Conservation (phyloP, 2,797 vertebrate species). For the Manis crassicaudata region DNA sequence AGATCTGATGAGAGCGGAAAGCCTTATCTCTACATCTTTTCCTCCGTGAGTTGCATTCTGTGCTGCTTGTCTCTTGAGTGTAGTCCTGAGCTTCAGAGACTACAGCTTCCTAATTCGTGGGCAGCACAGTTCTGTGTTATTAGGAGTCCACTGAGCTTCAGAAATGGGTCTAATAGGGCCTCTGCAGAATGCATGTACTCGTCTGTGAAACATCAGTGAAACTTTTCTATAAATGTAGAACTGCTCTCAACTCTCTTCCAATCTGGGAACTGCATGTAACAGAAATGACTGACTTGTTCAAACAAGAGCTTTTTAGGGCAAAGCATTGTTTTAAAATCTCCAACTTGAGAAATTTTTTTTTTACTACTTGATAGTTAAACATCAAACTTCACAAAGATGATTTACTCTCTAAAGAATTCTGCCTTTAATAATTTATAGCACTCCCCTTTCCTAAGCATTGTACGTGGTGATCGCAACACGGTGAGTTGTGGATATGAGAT, state of each 20-base stretch:
- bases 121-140: background rate
- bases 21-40: background rate
- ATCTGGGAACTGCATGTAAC: background rate
- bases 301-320: background rate
- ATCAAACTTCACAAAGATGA: background rate
- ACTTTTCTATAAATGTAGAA: slow-evolving; percentile 12
- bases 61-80: background rate
- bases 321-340: background rate
- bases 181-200: background rate
- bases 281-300: background rate
- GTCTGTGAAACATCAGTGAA: background rate
- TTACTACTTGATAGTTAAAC: background rate
- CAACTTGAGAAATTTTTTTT: background rate
- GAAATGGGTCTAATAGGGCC: background rate
- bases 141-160: background rate
- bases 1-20: background rate
- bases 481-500: background rate
- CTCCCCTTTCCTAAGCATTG: background rate
- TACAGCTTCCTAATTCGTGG: background rate
- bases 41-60: background rate
- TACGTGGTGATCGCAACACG: background rate
- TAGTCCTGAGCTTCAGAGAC: background rate
- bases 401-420: background rate
- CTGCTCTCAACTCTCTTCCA: background rate
- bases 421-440: background rate